A percentile compares a stretch with the other conserved stretches of the same genome.
phyloP scores from a whole-genome alignment of 2,113 vertebrate species.

The Otus sunia region DNA sequence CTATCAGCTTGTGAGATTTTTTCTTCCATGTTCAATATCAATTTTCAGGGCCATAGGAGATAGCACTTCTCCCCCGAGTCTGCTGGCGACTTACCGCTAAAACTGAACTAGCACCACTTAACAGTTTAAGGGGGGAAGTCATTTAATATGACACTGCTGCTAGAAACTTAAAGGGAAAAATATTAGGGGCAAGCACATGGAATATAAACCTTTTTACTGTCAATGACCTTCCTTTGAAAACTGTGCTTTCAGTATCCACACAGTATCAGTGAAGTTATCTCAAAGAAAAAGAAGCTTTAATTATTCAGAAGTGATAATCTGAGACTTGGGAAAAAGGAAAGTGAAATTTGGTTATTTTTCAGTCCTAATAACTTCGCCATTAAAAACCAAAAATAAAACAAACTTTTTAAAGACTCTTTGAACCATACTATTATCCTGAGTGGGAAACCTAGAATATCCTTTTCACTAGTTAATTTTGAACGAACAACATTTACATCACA shows the following conservation, averaged over 20 bases:
- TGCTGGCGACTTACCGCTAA: conserved; percentile 83
- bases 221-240: conserved; percentile 78
- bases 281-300: neutral
- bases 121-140: conserved; percentile 79
- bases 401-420: neutral
- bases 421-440: neutral
- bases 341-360: neutral
- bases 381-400: neutral
- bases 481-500: neutral
- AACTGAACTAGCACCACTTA: conserved; percentile 91
- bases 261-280: neutral
- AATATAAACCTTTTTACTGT: conserved; percentile 72
- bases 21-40: conserved; percentile 97
- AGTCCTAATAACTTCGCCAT: neutral
- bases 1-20: conserved; percentile 94
- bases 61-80: conserved; percentile 87
- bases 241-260: neutral
- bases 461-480: neutral
- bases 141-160: conserved; percentile 85
- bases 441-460: neutral
- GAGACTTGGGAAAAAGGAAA: neutral
- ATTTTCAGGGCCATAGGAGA: conserved; percentile 95
- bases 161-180: conserved; percentile 80
- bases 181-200: conserved; percentile 73
- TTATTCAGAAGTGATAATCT: neutral